Evolutionary conservation across 2,797 vertebrate genomes (phyloP).

Genomic region (Enteromius trimaculatus): DNA sequence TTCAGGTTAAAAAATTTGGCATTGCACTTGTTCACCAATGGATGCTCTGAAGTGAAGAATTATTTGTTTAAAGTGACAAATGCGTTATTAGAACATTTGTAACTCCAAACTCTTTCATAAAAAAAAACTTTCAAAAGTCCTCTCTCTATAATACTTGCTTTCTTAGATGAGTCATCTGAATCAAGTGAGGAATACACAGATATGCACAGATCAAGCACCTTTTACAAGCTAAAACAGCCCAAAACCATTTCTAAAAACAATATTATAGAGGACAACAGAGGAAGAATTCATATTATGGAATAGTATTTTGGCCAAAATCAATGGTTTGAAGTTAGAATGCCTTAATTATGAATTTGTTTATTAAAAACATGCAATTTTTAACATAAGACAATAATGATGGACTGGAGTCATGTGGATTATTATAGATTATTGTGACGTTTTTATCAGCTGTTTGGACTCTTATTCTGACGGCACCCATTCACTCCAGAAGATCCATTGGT

Average conservation of each 20-base stretch:
- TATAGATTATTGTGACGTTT: background rate
- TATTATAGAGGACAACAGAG: background rate
- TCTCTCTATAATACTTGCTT: background rate
- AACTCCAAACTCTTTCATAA: background rate
- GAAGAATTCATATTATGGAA: background rate
- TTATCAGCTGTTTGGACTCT: background rate
- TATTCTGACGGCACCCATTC: background rate
- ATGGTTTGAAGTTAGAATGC: background rate
- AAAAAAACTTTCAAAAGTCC: too few relatives aligned
- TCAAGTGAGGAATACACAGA: background rate
- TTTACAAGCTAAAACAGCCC: background rate
- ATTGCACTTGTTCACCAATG: background rate
- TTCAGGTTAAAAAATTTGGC: background rate
- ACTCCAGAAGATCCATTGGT: background rate
- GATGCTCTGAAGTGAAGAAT: background rate
- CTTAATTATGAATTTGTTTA: background rate
- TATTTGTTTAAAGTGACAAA: background rate
- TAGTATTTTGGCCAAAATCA: background rate
- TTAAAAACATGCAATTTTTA: background rate
- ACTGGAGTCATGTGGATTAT: background rate
- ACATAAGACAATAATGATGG: background rate
- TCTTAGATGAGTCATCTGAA: background rate
- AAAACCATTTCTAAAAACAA: too few relatives aligned
- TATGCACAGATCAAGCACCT: background rate
- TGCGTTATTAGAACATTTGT: background rate